These are phyloP conservation scores for Macrosoma leucophasiata DNA, from an alignment of 2,888 invertebrate species.

Conservation along the genomic window DNA sequence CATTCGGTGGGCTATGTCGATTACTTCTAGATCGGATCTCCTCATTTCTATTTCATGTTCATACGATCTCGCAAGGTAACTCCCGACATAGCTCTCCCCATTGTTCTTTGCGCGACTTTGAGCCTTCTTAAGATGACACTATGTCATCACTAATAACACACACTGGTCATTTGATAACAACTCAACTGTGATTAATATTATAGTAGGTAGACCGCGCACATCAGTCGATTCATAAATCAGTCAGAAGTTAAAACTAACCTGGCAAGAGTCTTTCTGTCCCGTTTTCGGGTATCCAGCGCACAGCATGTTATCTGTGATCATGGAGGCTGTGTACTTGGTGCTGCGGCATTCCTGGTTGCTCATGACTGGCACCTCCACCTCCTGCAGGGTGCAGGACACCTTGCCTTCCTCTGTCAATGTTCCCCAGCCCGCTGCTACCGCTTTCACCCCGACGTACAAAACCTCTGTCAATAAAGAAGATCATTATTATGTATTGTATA, in stretches of 20 bases:
- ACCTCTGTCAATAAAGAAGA: conserved; percentile 60
- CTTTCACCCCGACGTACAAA: conserved; percentile 82
- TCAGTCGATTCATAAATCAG: neutral
- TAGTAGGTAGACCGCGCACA: neutral
- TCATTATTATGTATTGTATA: no score
- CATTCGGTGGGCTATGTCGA: no score
- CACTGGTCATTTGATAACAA: no score
- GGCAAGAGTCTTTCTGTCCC: conserved; percentile 88
- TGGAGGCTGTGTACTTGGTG: conserved; percentile 87
- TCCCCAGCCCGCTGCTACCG: conserved; percentile 91
- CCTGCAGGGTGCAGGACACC: conserved; percentile 87
- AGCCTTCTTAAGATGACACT: neutral
- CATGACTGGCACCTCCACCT: conserved; percentile 85
- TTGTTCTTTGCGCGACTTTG: no score
- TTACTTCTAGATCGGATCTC: no score
- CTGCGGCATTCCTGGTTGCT: conserved; percentile 82
- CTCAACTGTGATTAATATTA: no score
- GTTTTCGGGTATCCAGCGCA: conserved; percentile 85
- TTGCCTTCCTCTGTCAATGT: conserved; percentile 89
- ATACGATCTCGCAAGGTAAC: no score
- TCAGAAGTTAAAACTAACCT: conserved; percentile 77
- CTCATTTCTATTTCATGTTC: no score
- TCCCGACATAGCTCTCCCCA: no score
- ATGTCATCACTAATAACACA: neutral
- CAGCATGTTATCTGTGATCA: conserved; percentile 93